Evolutionary conservation across 1,140 invertebrate species (phyloP).

Genomic region (Maniola jurtina): DNA sequence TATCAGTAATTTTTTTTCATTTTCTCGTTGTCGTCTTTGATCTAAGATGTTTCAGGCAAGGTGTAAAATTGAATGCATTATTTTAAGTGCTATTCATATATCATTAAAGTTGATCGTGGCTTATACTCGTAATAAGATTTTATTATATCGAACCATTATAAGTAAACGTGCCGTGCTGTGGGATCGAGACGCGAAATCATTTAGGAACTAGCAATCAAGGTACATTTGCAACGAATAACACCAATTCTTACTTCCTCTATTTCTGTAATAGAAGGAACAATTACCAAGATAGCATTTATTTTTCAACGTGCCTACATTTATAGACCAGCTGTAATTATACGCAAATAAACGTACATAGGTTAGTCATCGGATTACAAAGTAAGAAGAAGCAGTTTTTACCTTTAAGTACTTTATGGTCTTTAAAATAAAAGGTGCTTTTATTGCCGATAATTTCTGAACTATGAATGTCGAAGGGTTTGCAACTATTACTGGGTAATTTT

Average conservation of each 20-base stretch:
- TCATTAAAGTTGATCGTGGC: constrained; percentile 52
- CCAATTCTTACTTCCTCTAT: constrained; percentile 15
- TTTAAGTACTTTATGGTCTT: constrained; percentile 31
- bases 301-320: constrained; percentile 23
- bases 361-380: constrained; percentile 25
- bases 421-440: constrained; percentile 63
- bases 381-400: constrained; percentile 20
- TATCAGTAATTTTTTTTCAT: too few relatives aligned
- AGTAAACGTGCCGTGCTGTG: constrained; percentile 59
- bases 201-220: constrained; percentile 51
- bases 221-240: constrained; percentile 11
- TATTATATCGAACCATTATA: constrained; percentile 64
- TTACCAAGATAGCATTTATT: constrained; percentile 13
- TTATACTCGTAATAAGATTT: constrained; percentile 60
- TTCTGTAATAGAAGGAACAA: constrained; percentile 6
- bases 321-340: constrained; percentile 27
- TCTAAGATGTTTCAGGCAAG: constrained; percentile 17
- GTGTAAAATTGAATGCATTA: constrained; percentile 54
- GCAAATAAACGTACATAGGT: constrained; percentile 24
- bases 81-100: constrained; percentile 55
- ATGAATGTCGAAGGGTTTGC: constrained; percentile 62
- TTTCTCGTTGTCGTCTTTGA: neutral
- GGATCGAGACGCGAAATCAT: constrained; percentile 48
- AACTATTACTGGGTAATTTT: constrained; percentile 69
- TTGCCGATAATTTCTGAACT: constrained; percentile 72